These are phyloP conservation scores for Andrena trimmerana DNA, from an alignment of 2,888 invertebrate species.

Conservation along the genomic window DNA sequence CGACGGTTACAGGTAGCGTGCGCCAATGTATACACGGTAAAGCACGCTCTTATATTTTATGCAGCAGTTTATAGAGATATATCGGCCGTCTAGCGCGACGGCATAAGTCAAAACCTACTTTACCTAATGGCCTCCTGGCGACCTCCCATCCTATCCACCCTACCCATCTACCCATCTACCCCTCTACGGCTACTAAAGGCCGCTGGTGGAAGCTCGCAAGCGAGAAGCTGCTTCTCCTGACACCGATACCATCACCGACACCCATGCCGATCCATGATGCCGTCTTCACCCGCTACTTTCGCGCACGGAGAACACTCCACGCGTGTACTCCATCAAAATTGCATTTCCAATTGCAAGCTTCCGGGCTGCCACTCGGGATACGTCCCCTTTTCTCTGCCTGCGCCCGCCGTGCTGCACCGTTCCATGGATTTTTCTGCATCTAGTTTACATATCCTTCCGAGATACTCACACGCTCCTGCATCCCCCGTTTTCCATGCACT, in stretches of 20 bases:
- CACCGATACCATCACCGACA: slow-evolving; percentile 18
- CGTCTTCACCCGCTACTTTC: slow-evolving; percentile 37
- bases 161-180: slow-evolving; percentile 37
- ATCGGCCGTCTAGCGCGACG: slow-evolving; percentile 78
- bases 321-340: slow-evolving; percentile 77
- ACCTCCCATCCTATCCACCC: slow-evolving; percentile 57
- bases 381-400: slow-evolving; percentile 1
- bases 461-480: slow-evolving; percentile 15
- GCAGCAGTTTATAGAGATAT: slow-evolving; percentile 81
- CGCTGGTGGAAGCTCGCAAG: slow-evolving; percentile 55
- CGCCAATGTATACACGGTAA: slow-evolving; percentile 20
- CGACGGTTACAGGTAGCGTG: slow-evolving; percentile 48
- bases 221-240: slow-evolving; percentile 24
- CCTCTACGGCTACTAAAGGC: slow-evolving; percentile 45
- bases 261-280: background rate
- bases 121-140: slow-evolving; percentile 81
- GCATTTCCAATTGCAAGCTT: slow-evolving; percentile 76
- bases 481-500: background rate
- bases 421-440: slow-evolving; percentile 41
- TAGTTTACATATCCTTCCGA: slow-evolving; percentile 50
- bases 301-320: slow-evolving; percentile 54
- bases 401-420: background rate
- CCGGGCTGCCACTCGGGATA: slow-evolving; percentile 48
- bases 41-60: slow-evolving; percentile 79
- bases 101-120: slow-evolving; percentile 84